Evolutionary conservation across 2,797 vertebrate species (phyloP), one percentile per base, ranked within the genome.

Genomic region (Merluccius polli): DNA sequence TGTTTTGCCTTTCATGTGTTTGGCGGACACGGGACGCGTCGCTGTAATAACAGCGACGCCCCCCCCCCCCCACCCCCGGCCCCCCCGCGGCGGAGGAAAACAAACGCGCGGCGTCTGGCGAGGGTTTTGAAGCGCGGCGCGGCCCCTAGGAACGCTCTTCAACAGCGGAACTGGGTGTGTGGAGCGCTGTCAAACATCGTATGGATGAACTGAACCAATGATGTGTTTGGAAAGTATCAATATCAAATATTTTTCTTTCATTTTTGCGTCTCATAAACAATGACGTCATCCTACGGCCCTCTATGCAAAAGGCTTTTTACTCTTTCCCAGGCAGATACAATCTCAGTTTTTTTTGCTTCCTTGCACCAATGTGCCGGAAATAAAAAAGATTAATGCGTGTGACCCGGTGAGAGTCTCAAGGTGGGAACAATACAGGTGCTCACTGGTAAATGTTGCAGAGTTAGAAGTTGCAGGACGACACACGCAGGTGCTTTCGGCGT

Each of bases 1-100:
- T 91, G 86, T 85, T 91, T 87, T 80, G 80, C 15, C 81, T 85
- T 65, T 80, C 81, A 80, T 78, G 88, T 78, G 82, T 88, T 85
- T 85, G 84, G 79, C 84, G 81, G 41, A 73, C 73, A 70, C 77
- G 73, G 77, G 75, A 83, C 78, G 79, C 73, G 79, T 81, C 84
- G 83, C 65, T 77, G 75, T 31, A 81, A 81, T 82, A 67, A 78
- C 75, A 2, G 12, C 74, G 76, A 77, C 79, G 71, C 76, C 8
- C 21, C 52, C 52, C 52, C 38, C 38, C 38, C 33, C 33, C 33
- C 33, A n/a, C n/a, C n/a, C n/a, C n/a, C n/a, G n/a, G 33, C 38
- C 38, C 38, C 38, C 38, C 11, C 10, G 52, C 6, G 52, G 52
- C 9, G 30, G 27, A 77, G 72, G 78, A 82, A 86, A 75, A 76